Conservation (phyloP, 2,888 invertebrate species). For the Oscheius myriophilus region DNA sequence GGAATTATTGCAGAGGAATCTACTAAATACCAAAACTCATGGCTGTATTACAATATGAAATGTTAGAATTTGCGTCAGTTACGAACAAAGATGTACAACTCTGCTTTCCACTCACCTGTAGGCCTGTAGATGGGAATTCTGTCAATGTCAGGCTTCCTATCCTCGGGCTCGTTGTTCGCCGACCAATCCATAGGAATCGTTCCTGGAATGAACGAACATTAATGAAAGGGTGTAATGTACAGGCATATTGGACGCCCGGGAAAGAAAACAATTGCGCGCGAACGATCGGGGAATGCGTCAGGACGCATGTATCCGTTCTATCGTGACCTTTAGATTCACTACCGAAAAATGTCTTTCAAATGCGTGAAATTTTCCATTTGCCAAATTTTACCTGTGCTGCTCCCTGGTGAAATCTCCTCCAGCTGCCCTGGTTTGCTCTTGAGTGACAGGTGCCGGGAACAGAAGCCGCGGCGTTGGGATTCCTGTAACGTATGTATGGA, state of each 20-base stretch:
- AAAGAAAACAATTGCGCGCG: neutral
- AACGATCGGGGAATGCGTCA: neutral
- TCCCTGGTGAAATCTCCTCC: constrained; percentile 46
- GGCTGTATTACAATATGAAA: too few relatives aligned
- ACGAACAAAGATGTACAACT: too few relatives aligned
- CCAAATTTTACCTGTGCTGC: constrained; percentile 35
- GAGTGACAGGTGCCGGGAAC: constrained; percentile 92
- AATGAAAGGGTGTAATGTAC: too few relatives aligned
- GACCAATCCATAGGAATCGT: constrained; percentile 21
- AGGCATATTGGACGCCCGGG: too few relatives aligned
- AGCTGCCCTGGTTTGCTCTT: constrained; percentile 73
- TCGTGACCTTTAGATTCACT: too few relatives aligned
- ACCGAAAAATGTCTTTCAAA: too few relatives aligned
- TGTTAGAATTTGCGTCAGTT: constrained; percentile 1
- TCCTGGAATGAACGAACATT: neutral
- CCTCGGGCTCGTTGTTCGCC: constrained; percentile 3
- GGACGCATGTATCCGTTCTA: too few relatives aligned
- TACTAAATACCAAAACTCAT: too few relatives aligned
- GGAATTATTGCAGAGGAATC: too few relatives aligned
- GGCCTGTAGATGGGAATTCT: constrained; percentile 20
- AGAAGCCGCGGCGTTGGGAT: constrained; percentile 94
- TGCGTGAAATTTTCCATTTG: too few relatives aligned
- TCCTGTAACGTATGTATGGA: constrained; percentile 74
- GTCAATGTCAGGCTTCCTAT: constrained; percentile 14
- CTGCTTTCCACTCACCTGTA: constrained; percentile 14